Evolutionary conservation across 2,888 invertebrate genomes (phyloP).

Genomic region (Opisthograptis luteolata): DNA sequence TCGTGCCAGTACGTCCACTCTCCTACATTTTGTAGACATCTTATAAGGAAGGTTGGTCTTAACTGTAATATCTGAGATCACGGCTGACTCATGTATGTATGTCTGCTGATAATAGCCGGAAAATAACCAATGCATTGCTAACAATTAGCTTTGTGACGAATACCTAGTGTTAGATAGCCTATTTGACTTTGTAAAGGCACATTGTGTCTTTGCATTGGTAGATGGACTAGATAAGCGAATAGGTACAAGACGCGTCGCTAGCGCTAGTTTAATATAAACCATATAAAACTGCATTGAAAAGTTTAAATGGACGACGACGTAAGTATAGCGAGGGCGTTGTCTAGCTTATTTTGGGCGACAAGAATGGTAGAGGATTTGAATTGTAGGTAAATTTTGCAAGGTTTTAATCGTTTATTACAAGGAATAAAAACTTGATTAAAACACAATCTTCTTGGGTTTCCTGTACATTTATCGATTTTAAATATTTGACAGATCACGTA

Average conservation of each 20-base stretch:
- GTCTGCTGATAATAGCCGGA: slow-evolving; percentile 4
- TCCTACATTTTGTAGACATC: slow-evolving; percentile 31
- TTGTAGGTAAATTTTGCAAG: no score
- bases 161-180: slow-evolving; percentile 16
- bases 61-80: slow-evolving; percentile 69
- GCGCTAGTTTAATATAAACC: no score
- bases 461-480: no score
- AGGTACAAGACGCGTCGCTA: not conserved
- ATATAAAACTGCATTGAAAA: no score
- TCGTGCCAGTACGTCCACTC: slow-evolving; percentile 18
- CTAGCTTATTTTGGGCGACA: no score
- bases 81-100: slow-evolving; percentile 51
- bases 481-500: no score
- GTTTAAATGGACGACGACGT: no score
- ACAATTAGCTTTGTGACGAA: slow-evolving; percentile 22
- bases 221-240: not conserved
- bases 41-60: slow-evolving; percentile 61
- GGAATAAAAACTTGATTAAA: no score
- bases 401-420: no score
- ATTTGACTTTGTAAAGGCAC: slow-evolving; percentile 2
- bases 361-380: no score
- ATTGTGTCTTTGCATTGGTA: not conserved
- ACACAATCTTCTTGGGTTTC: no score
- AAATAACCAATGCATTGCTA: slow-evolving; percentile 18
- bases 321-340: no score